A percentile compares a stretch with the other conserved stretches of the same genome.
Evolutionary conservation across 1,140 invertebrate genomes (phyloP).

Genomic region (Zelostemma sp.): DNA sequence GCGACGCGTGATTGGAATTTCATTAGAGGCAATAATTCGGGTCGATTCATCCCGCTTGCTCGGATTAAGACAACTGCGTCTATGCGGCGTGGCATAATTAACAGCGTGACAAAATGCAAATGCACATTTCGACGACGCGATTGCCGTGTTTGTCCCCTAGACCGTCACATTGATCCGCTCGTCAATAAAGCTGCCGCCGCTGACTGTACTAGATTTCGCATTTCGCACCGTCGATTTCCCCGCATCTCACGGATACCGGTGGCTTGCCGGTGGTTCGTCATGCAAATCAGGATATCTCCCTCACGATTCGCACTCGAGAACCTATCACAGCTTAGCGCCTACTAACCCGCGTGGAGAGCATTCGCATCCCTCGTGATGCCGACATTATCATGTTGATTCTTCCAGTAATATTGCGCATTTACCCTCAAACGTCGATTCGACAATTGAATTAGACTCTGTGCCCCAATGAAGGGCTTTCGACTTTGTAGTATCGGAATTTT

Average conservation of each 20-base stretch:
- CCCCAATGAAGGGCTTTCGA: too few species aligned
- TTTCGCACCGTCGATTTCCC: conserved; percentile 23
- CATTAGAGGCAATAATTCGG: conserved; percentile 5
- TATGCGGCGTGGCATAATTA: conserved; percentile 33
- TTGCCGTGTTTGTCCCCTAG: conserved; percentile 46
- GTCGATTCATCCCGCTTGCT: conserved; percentile 8
- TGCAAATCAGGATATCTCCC: conserved; percentile 39
- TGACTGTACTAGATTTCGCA: conserved; percentile 20
- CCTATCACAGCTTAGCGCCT: neutral
- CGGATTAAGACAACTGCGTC: conserved; percentile 18
- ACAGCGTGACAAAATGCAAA: conserved; percentile 53
- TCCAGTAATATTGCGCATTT: neutral
- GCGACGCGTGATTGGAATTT: conserved; percentile 9
- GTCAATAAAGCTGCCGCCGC: conserved; percentile 45
- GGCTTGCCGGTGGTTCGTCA: conserved; percentile 32
- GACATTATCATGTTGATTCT: neutral
- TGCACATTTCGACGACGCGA: conserved; percentile 44
- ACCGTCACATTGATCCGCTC: conserved; percentile 45
- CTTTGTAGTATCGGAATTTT: too few species aligned
- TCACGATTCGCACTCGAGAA: conserved; percentile 10
- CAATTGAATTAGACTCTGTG: too few species aligned
- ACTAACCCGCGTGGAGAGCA: neutral
- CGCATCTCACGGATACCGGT: conserved; percentile 19
- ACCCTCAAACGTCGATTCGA: neutral
- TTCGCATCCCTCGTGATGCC: neutral